phyloP scores from a whole-genome alignment of 1,140 invertebrate species.

The Choristoneura fumiferana region DNA sequence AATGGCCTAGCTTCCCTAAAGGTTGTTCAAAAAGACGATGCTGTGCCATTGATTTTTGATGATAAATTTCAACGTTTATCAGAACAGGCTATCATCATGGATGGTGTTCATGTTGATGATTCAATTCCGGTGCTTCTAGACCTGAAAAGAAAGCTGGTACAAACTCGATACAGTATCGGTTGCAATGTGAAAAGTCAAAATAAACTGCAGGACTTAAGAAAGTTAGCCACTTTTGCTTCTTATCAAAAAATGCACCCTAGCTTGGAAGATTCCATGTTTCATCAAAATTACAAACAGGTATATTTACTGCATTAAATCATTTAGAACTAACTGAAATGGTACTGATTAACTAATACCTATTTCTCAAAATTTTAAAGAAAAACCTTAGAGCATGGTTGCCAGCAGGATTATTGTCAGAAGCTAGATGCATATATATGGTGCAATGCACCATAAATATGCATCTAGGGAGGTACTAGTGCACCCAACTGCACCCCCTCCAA shows the following conservation, averaged over 20 bases:
- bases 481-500: too few species aligned
- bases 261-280: conserved; percentile 34
- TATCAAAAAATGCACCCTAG: conserved; percentile 41
- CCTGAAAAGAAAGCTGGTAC: conserved; percentile 47
- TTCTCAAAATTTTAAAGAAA: too few species aligned
- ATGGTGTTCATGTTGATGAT: conserved; percentile 29
- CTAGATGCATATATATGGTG: too few species aligned
- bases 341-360: too few species aligned
- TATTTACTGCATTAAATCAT: neutral
- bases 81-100: conserved; percentile 17
- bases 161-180: conserved; percentile 48
- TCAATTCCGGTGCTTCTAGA: conserved; percentile 36
- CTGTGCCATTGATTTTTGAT: conserved; percentile 50
- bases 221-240: conserved; percentile 39
- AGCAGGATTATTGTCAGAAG: too few species aligned
- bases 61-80: conserved; percentile 43
- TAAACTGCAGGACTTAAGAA: conserved; percentile 45
- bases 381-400: too few species aligned
- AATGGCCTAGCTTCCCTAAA: conserved; percentile 43
- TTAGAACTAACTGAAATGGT: too few species aligned
- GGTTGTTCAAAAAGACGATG: conserved; percentile 46
- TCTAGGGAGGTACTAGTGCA: too few species aligned
- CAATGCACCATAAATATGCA: too few species aligned
- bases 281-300: conserved; percentile 36
- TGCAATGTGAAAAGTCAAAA: conserved; percentile 47